Evolutionary conservation across 1,140 invertebrate genomes (phyloP), one percentile per base, ranked within the genome.

Genomic region (Battus philenor): DNA sequence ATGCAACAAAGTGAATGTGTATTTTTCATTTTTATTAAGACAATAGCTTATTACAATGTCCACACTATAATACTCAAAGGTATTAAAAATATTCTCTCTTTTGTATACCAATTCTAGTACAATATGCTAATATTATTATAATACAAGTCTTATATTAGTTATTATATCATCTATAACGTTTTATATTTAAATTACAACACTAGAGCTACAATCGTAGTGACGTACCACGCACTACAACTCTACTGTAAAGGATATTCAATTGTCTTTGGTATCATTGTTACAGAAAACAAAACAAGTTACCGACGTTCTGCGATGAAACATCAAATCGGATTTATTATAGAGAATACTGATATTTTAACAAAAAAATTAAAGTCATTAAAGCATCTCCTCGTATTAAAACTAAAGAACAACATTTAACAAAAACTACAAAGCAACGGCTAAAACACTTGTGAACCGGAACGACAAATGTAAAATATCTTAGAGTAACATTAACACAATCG

Each of bases 201-300:
- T 69, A 78, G 58, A 63, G 57, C 59, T 56, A 57, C 34, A 50
- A 54, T 56, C 57, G 62, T 51, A 68, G 58, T 50, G 53, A 18
- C 15, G 2, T 41, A 41, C 38, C 38, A 17, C 27, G 56, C 57
- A 65, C 69, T 64, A 67, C 59, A 64, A 69, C 57, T 65, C 55
- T 70, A 73, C 62, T 48, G 59, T 66, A 67, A 72, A 66, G 71
- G 75, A 80, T 78, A 76, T 80, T 85, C 76, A 73, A 80, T 72
- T 61, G 69, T 85, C 80, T 85, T 85, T 85, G 80, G 80, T 85
- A 85, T 85, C 59, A 78, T 76, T 79, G 66, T 75, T 71, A 72
- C 52, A 73, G 63, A 76, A 75, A 76, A 70, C 59, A 74, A 77
- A 69, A 71, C 59, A 70, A 72, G 52, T 47, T 61, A 60, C 66